Percentiles rank a stretch among this genome's conserved stretches.
Conservation (phyloP, 2,888 invertebrate genomes). For the Philereme transversata region DNA sequence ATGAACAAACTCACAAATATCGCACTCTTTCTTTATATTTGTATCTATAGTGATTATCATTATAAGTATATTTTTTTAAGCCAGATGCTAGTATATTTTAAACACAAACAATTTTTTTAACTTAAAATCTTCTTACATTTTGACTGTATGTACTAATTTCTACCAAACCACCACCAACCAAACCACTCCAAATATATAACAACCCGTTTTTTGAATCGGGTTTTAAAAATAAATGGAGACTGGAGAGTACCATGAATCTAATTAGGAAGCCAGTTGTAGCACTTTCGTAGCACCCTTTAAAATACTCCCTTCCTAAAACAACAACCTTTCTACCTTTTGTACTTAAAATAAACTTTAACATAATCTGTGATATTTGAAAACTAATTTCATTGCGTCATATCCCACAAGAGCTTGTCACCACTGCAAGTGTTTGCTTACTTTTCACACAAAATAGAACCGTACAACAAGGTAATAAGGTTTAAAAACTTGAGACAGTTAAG, state of each 20-base stretch:
- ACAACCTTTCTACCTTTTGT: slow-evolving; percentile 10
- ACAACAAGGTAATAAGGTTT: slow-evolving; percentile 3
- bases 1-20: no score
- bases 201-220: no score
- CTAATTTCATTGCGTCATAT: slow-evolving; percentile 25
- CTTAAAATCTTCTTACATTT: no score
- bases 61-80: no score
- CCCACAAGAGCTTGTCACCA: slow-evolving; percentile 10
- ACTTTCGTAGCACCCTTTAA: slow-evolving; percentile 16
- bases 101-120: no score
- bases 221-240: no score
- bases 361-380: slow-evolving; percentile 20
- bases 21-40: no score
- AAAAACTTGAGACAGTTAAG: slow-evolving; percentile 2
- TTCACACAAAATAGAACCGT: slow-evolving; percentile 5
- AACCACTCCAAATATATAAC: no score
- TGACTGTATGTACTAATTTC: no score
- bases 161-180: no score
- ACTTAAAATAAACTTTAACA: slow-evolving; percentile 9
- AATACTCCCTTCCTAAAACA: slow-evolving; percentile 20
- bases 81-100: no score
- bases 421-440: not conserved
- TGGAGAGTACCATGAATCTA: slow-evolving; percentile 7
- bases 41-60: no score
- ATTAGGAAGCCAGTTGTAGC: slow-evolving; percentile 13